Evolutionary conservation across 2,797 vertebrate species (phyloP).

Genomic region (Schizopygopsis malacanthus): DNA sequence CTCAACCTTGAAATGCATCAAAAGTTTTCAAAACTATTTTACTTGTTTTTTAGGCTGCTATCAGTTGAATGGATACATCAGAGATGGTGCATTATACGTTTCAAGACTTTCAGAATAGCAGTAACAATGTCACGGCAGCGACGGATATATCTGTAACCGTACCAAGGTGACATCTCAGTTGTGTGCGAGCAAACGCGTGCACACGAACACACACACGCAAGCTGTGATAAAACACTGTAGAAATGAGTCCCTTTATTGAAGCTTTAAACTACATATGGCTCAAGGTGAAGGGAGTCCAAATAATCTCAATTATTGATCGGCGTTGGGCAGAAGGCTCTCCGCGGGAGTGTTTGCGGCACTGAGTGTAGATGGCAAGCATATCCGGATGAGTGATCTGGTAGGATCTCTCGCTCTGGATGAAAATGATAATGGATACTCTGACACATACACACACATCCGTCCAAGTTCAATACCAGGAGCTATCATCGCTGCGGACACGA

Average conservation of each 20-base stretch:
- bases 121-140: neutral
- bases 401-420: constrained; percentile 50
- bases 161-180: constrained; percentile 36
- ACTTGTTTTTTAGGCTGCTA: neutral
- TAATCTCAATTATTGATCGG: constrained; percentile 78
- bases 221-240: constrained; percentile 64
- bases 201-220: constrained; percentile 9
- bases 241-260: constrained; percentile 64
- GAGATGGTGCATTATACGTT: neutral
- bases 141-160: neutral
- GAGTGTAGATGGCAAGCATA: constrained; percentile 67
- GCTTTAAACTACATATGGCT: constrained; percentile 70
- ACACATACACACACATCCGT: constrained; percentile 20
- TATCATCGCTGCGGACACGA: constrained; percentile 32
- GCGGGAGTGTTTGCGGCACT: constrained; percentile 65
- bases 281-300: constrained; percentile 72
- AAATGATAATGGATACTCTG: constrained; percentile 64
- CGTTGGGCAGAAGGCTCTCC: constrained; percentile 65
- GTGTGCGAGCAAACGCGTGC: neutral
- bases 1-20: constrained; percentile 24
- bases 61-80: neutral
- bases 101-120: neutral
- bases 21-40: neutral
- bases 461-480: constrained; percentile 33
- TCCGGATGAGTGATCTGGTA: constrained; percentile 68